Evolutionary conservation across 2,888 invertebrate species (phyloP).

Genomic region (Sphaerophoria rueppellii): DNA sequence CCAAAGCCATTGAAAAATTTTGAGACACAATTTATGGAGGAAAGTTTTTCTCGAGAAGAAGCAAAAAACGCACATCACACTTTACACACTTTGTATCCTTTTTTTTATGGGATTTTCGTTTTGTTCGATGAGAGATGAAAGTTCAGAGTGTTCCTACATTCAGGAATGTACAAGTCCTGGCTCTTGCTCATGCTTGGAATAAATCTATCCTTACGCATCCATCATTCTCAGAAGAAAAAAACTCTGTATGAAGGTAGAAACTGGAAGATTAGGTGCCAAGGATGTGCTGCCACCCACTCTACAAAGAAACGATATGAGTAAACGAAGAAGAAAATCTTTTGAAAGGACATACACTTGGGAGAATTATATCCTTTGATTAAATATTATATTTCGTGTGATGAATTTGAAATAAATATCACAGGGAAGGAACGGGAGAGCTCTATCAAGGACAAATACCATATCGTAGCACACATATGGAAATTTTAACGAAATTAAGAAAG

Average conservation of each 20-base stretch:
- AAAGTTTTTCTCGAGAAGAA: conserved; percentile 52
- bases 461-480: conserved; percentile 35
- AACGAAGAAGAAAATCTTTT: conserved; percentile 25
- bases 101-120: not conserved
- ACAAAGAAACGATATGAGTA: not conserved
- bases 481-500: conserved; percentile 50
- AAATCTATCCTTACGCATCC: conserved; percentile 57
- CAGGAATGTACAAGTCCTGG: conserved; percentile 30
- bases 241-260: conserved; percentile 24
- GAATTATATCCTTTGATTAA: conserved; percentile 64
- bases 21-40: conserved; percentile 52
- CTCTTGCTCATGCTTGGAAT: conserved; percentile 54
- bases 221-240: conserved; percentile 17
- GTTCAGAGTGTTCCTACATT: conserved; percentile 3
- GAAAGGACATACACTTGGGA: conserved; percentile 49
- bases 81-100: conserved; percentile 34
- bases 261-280: conserved; percentile 29
- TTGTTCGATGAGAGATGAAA: not conserved
- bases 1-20: conserved; percentile 56
- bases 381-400: conserved; percentile 70
- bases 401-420: conserved; percentile 60
- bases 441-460: conserved; percentile 15
- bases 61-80: conserved; percentile 14
- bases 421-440: not conserved
- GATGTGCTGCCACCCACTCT: conserved; percentile 8